Evolutionary conservation across 2,797 vertebrate genomes (phyloP).

Genomic region (Antennarius maculatus): DNA sequence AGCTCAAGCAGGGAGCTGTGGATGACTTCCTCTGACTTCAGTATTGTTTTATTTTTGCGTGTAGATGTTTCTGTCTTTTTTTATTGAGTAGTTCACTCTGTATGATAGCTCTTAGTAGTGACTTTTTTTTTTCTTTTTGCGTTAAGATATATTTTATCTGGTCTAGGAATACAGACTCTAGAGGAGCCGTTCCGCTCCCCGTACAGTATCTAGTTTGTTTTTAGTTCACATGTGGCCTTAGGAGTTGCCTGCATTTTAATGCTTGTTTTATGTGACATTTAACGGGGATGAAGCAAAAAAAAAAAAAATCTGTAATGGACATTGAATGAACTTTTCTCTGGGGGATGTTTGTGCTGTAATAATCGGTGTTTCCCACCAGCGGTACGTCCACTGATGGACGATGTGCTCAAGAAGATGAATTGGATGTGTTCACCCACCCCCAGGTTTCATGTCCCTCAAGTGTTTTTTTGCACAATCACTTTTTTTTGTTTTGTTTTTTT

Average conservation of each 20-base stretch:
- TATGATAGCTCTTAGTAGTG: slow-evolving; percentile 49
- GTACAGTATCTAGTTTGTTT: slow-evolving; percentile 65
- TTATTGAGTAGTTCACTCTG: slow-evolving; percentile 63
- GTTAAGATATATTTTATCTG: slow-evolving; percentile 55
- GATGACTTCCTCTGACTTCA: slow-evolving; percentile 61
- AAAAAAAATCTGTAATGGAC: slow-evolving; percentile 51
- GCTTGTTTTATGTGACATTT: slow-evolving; percentile 73
- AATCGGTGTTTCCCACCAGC: slow-evolving; percentile 47
- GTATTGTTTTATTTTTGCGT: slow-evolving; percentile 66
- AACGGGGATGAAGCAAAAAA: slow-evolving; percentile 30
- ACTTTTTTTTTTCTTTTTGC: slow-evolving; percentile 35
- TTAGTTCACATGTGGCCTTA: slow-evolving; percentile 87
- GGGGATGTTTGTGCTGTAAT: slow-evolving; percentile 49
- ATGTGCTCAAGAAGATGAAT: slow-evolving; percentile 41
- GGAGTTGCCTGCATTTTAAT: slow-evolving; percentile 80
- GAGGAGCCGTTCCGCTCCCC: slow-evolving; percentile 38
- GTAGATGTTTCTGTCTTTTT: slow-evolving; percentile 69
- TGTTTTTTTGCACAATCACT: slow-evolving; percentile 75
- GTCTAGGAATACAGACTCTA: slow-evolving; percentile 45
- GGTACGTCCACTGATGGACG: slow-evolving; percentile 27
- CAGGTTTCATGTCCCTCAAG: slow-evolving; percentile 28
- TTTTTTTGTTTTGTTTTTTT: too few species aligned
- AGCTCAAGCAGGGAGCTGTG: slow-evolving; percentile 36
- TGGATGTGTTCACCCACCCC: slow-evolving; percentile 18
- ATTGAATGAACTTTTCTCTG: slow-evolving; percentile 47